These are phyloP conservation scores for Ichneumon xanthorius DNA, from an alignment of 2,888 invertebrate genomes.

Conservation along the genomic window DNA sequence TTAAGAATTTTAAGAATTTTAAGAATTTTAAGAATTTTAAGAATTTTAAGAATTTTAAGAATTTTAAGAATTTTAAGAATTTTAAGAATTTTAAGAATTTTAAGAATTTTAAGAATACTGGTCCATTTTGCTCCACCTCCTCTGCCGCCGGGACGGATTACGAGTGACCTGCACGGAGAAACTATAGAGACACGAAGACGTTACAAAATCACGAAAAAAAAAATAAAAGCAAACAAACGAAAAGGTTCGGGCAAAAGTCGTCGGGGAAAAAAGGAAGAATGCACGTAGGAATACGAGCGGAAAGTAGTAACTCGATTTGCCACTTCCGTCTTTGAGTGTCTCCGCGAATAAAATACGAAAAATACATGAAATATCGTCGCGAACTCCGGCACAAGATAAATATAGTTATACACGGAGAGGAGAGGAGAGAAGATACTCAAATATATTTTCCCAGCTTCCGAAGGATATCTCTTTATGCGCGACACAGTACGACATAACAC, in stretches of 20 bases:
- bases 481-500: conserved; percentile 3
- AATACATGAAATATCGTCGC: conserved; percentile 50
- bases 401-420: neutral
- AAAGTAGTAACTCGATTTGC: conserved; percentile 59
- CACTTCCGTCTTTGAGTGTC: conserved; percentile 48
- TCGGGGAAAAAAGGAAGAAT: conserved; percentile 17
- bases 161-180: neutral
- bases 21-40: too few relatives aligned
- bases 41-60: too few relatives aligned
- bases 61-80: too few relatives aligned
- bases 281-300: conserved; percentile 5
- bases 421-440: conserved; percentile 6
- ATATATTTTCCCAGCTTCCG: conserved; percentile 39
- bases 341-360: conserved; percentile 50
- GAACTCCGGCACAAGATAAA: neutral
- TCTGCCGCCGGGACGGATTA: neutral
- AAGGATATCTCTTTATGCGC: conserved; percentile 25
- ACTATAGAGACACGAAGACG: neutral
- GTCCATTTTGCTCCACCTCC: too few relatives aligned
- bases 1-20: too few relatives aligned
- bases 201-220: neutral
- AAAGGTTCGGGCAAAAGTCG: too few relatives aligned
- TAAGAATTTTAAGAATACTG: too few relatives aligned
- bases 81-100: too few relatives aligned
- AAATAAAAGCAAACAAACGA: conserved; percentile 3